phyloP scores from a whole-genome alignment of 2,888 invertebrate species.

The Macrophya alboannulata region DNA sequence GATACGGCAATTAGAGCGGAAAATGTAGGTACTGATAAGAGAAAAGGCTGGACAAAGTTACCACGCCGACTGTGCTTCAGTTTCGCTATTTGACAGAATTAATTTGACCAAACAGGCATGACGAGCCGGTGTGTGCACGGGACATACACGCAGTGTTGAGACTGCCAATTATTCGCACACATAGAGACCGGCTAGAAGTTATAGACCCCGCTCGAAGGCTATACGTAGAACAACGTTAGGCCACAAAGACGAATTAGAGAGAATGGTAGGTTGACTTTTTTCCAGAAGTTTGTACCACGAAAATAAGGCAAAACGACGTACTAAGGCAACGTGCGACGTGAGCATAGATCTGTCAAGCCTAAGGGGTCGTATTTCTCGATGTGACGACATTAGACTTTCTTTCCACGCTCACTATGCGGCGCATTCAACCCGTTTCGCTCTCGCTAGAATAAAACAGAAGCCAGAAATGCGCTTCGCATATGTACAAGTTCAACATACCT shows the following conservation, averaged over 20 bases:
- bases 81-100: conserved; percentile 65
- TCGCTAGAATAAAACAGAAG: too few species aligned
- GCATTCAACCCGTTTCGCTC: too few species aligned
- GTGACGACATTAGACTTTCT: too few species aligned
- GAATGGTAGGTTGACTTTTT: background rate
- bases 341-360: conserved; percentile 19
- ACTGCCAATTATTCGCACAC: conserved; percentile 67
- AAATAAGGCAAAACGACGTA: background rate
- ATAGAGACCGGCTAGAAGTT: conserved; percentile 56
- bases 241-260: background rate
- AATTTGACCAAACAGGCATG: conserved; percentile 70
- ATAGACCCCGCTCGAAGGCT: too few species aligned
- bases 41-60: background rate
- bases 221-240: background rate
- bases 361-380: background rate
- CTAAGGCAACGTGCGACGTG: background rate
- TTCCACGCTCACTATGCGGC: too few species aligned
- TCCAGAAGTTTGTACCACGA: background rate
- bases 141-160: conserved; percentile 61
- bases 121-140: conserved; percentile 64
- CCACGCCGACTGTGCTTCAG: background rate
- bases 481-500: too few species aligned
- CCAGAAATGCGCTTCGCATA: too few species aligned
- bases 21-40: background rate
- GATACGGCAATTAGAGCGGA: background rate